These are phyloP conservation scores for Fundulus diaphanus DNA, from an alignment of 2,797 vertebrate genomes.

Conservation along the genomic window DNA sequence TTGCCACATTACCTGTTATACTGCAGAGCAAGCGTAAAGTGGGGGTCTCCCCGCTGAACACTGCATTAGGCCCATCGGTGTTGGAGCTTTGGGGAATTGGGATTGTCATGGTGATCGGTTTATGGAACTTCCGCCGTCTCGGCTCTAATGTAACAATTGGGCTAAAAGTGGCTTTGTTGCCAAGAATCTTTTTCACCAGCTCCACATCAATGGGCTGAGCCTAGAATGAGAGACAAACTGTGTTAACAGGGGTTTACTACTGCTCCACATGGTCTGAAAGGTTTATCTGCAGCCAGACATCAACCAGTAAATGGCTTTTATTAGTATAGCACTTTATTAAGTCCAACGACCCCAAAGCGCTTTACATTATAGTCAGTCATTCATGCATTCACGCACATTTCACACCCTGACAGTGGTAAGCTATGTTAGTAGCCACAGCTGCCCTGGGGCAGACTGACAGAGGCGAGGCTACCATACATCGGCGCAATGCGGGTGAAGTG, in stretches of 20 bases:
- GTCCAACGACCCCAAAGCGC: too few species aligned
- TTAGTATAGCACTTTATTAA: too few species aligned
- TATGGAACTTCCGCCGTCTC: slow-evolving; percentile 96
- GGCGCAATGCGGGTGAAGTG: too few species aligned
- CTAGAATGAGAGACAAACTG: slow-evolving; percentile 67
- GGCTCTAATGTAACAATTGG: slow-evolving; percentile 96
- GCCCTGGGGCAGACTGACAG: too few species aligned
- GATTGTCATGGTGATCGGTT: slow-evolving; percentile 98
- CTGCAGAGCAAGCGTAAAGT: slow-evolving; percentile 95
- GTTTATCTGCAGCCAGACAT: neutral
- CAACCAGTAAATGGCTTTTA: too few species aligned
- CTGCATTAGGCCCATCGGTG: slow-evolving; percentile 82
- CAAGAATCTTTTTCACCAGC: slow-evolving; percentile 91
- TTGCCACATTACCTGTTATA: slow-evolving; percentile 87
- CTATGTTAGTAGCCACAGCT: too few species aligned
- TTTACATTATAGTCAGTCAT: too few species aligned
- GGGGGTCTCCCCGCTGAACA: slow-evolving; percentile 88
- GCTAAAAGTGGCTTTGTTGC: slow-evolving; percentile 95
- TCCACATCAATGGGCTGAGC: slow-evolving; percentile 92
- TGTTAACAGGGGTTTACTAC: neutral
- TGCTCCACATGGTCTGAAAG: neutral
- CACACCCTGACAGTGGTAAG: too few species aligned
- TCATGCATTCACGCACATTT: too few species aligned
- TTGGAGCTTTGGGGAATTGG: slow-evolving; percentile 91
- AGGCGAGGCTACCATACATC: too few species aligned